Evolutionary conservation across 2,113 vertebrate species (phyloP).

Genomic region (Diadophis punctatus): DNA sequence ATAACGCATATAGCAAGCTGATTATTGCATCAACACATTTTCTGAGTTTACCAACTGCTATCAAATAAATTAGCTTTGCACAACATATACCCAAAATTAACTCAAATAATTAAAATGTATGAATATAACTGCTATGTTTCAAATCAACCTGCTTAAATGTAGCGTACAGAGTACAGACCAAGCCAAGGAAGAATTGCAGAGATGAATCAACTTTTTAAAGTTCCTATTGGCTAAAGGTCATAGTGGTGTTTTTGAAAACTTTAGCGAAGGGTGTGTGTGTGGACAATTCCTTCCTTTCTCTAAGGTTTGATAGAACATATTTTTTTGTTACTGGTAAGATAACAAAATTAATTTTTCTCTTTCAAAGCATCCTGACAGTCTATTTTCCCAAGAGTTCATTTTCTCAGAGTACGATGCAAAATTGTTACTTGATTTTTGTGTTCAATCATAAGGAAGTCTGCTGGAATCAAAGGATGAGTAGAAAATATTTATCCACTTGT

Average conservation of each 20-base stretch:
- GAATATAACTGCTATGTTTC: not conserved
- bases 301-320: not conserved
- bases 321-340: not conserved
- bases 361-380: not conserved
- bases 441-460: not conserved
- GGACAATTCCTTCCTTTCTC: not conserved
- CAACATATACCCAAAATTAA: not conserved
- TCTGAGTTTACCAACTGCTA: not conserved
- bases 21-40: not conserved
- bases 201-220: not conserved
- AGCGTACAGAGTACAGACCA: not conserved
- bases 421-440: not conserved
- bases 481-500: slow-evolving; percentile 32
- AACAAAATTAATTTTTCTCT: not conserved
- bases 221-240: not conserved
- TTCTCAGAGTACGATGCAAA: rapidly evolving
- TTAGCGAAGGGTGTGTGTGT: not conserved
- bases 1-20: not conserved
- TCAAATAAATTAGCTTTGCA: not conserved
- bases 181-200: not conserved
- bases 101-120: not conserved
- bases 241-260: not conserved
- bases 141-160: not conserved
- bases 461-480: not conserved
- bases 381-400: not conserved